Evolutionary conservation across 2,113 vertebrate genomes (phyloP).

Genomic region (Prolemur simus): DNA sequence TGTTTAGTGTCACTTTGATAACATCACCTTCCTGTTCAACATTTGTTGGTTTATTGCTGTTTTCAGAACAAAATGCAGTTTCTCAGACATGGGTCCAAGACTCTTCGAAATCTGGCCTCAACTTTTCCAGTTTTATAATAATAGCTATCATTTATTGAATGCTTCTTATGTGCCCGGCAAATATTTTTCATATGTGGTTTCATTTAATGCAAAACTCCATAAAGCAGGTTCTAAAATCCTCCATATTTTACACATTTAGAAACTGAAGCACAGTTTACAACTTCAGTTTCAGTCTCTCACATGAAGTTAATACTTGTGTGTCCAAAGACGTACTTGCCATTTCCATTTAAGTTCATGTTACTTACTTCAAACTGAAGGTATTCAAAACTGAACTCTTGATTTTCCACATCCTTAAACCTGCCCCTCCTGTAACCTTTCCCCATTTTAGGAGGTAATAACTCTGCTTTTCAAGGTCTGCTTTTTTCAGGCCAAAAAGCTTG

Average conservation of each 20-base stretch:
- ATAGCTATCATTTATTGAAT: background rate
- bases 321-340: background rate
- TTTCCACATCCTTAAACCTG: background rate
- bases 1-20: background rate
- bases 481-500: background rate
- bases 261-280: background rate
- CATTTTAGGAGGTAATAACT: background rate
- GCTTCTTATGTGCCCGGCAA: background rate
- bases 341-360: background rate
- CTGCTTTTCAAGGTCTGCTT: background rate
- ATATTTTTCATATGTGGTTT: background rate
- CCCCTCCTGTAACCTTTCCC: background rate
- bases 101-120: background rate
- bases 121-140: background rate
- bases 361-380: background rate
- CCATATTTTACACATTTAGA: background rate
- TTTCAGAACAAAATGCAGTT: background rate
- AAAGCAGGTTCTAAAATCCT: background rate
- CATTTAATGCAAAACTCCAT: background rate
- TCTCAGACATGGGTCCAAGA: background rate
- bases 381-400: background rate
- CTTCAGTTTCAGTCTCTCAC: background rate
- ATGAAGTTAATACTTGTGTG: background rate
- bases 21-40: background rate
- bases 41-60: background rate